A percentile compares a stretch with the other conserved stretches of the same genome.
Evolutionary conservation across 2,797 vertebrate genomes (phyloP).

Genomic region (Sciurus carolinensis): DNA sequence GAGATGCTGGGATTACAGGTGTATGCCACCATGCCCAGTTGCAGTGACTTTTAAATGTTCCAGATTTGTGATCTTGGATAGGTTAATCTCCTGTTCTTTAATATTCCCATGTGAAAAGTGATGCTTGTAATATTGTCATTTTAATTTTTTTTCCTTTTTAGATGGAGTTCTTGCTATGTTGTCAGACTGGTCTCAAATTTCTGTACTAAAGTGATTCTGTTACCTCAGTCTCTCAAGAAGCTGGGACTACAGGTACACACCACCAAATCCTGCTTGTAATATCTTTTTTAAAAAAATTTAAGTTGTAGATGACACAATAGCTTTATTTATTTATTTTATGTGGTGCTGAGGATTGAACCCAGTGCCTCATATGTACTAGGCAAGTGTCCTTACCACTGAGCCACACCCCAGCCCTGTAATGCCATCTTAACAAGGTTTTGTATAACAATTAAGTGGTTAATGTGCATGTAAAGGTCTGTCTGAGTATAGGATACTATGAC

Average conservation of each 20-base stretch:
- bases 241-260: background rate
- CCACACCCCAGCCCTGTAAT: too few relatives aligned
- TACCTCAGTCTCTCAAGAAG: background rate
- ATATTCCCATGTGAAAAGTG: background rate
- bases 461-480: background rate
- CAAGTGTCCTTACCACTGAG: too few relatives aligned
- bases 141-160: background rate
- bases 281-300: too few relatives aligned
- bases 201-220: background rate
- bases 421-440: background rate
- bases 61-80: background rate
- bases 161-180: background rate
- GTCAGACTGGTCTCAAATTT: background rate
- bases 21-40: background rate
- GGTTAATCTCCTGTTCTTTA: background rate
- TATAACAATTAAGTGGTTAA: background rate
- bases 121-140: background rate
- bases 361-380: too few relatives aligned
- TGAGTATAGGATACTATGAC: background rate
- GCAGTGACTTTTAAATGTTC: slow-evolving; percentile 6
- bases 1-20: too few relatives aligned
- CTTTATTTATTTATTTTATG: too few relatives aligned
- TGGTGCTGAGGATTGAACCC: too few relatives aligned
- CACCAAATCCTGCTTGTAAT: background rate
- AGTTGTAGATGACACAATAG: too few relatives aligned